These are phyloP conservation scores for Halocynthia roretzi DNA, from an alignment of 23 tunicate genomes.

Conservation along the genomic window DNA sequence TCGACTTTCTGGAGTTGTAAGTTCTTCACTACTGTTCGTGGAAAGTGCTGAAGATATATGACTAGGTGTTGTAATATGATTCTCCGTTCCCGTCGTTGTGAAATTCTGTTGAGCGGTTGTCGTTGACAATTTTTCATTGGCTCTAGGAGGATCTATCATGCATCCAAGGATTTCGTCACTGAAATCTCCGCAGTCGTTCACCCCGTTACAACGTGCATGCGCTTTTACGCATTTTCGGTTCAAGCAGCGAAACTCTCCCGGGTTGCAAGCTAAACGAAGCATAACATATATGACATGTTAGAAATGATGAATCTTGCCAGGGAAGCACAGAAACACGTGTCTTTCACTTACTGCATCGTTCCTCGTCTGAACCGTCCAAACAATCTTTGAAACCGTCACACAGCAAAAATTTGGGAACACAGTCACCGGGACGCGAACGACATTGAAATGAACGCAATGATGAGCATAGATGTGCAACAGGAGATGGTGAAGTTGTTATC, in stretches of 20 bases:
- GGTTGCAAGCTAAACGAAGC: background rate
- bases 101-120: background rate
- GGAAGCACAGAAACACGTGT: background rate
- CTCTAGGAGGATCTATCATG: constrained; percentile 1
- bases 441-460: background rate
- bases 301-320: background rate
- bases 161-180: constrained; percentile 61
- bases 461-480: background rate
- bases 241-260: constrained; percentile 31
- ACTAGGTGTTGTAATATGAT: background rate
- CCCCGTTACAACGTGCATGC: constrained; percentile 52
- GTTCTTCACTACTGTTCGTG: background rate
- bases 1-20: background rate
- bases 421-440: constrained; percentile 12
- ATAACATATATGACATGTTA: background rate
- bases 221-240: constrained; percentile 49
- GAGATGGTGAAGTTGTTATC: too few relatives aligned
- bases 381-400: constrained; percentile 3
- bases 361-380: constrained; percentile 3
- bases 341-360: constrained; percentile 7
- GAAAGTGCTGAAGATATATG: background rate
- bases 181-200: constrained; percentile 63
- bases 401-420: background rate
- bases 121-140: background rate
- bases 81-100: background rate